Conservation (phyloP, 2,113 vertebrate genomes). For the Mustela nigripes region DNA sequence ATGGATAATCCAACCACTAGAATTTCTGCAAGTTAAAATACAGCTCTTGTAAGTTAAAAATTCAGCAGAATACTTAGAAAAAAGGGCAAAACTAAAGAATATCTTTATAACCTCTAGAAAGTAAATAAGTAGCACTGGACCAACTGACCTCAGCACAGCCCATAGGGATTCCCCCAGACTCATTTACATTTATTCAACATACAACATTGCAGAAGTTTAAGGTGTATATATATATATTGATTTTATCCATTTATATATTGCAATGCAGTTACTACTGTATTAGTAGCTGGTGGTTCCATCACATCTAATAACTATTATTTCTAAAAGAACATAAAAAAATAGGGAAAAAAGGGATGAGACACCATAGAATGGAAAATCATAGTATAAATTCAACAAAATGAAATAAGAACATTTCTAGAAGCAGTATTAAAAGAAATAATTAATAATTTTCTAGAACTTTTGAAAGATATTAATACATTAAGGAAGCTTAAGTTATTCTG, state of each 20-base stretch:
- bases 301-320: neutral
- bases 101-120: neutral
- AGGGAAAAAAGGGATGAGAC: neutral
- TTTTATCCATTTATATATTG: neutral
- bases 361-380: neutral
- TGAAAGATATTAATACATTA: too few relatives aligned
- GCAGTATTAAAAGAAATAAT: neutral
- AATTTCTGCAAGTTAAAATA: neutral
- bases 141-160: neutral
- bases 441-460: too few relatives aligned
- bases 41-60: neutral
- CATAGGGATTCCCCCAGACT: neutral
- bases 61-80: neutral
- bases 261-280: neutral
- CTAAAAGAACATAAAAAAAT: neutral
- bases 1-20: neutral
- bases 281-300: neutral
- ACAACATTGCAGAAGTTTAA: neutral
- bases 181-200: neutral
- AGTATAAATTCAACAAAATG: neutral
- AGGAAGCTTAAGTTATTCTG: too few relatives aligned
- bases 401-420: neutral
- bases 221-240: neutral
- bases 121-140: neutral
- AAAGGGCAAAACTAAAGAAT: neutral